Percentiles rank a stretch among this genome's conserved stretches.
phyloP scores from a whole-genome alignment of 2,797 vertebrate species.

The Cetoscarus ocellatus region DNA sequence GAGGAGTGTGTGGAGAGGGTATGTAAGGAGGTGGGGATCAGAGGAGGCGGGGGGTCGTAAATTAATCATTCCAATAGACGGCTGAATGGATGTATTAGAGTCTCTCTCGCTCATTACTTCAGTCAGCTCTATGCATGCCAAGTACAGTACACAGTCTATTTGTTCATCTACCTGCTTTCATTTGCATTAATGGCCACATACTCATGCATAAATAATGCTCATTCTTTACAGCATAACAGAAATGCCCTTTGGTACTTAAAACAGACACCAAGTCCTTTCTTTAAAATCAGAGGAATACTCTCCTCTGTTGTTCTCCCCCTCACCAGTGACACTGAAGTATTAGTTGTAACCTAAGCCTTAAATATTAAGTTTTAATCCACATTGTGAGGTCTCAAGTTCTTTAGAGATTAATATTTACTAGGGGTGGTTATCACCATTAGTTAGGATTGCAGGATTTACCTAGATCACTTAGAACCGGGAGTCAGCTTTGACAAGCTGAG shows the following conservation, averaged over 20 bases:
- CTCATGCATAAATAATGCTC: constrained; percentile 60
- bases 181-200: constrained; percentile 58
- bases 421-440: too few species aligned
- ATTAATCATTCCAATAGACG: constrained; percentile 81
- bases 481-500: too few species aligned
- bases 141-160: constrained; percentile 52
- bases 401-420: constrained; percentile 41
- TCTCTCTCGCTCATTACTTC: constrained; percentile 71
- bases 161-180: constrained; percentile 58
- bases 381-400: constrained; percentile 73
- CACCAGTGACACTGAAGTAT: constrained; percentile 80
- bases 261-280: constrained; percentile 33
- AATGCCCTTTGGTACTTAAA: constrained; percentile 29
- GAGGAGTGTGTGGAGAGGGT: constrained; percentile 21
- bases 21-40: constrained; percentile 50
- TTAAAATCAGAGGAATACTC: constrained; percentile 12
- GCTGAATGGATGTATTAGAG: constrained; percentile 79
- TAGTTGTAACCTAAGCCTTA: constrained; percentile 87
- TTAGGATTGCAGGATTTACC: too few species aligned
- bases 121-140: constrained; percentile 66
- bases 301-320: constrained; percentile 25
- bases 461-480: too few species aligned
- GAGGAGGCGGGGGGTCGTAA: constrained; percentile 73
- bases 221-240: constrained; percentile 45
- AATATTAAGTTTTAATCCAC: constrained; percentile 70